Percentiles rank a stretch among this genome's conserved stretches.
phyloP scores from a whole-genome alignment of 2,797 vertebrate species.

The Margarornis squamiger region DNA sequence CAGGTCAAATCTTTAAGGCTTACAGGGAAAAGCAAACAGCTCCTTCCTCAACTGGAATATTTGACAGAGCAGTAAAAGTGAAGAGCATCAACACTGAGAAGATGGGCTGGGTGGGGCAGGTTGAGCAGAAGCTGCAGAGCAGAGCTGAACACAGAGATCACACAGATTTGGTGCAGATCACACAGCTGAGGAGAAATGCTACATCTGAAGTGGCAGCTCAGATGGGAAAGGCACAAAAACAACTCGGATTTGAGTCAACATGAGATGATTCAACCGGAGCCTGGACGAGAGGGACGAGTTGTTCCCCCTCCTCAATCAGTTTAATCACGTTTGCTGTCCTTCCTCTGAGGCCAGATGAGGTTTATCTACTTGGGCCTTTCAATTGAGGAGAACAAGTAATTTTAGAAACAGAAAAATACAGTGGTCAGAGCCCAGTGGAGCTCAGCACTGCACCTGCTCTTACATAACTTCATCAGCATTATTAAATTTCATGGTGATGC shows the following conservation, averaged over 20 bases:
- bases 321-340: not conserved
- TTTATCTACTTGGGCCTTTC: not conserved
- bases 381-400: not conserved
- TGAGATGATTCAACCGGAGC: not conserved
- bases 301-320: not conserved
- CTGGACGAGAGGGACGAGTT: not conserved
- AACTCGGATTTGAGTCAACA: not conserved
- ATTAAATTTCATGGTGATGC: not conserved
- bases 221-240: conserved; percentile 10
- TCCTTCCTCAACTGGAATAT: not conserved
- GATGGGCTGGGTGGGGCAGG: not conserved
- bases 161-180: not conserved
- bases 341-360: not conserved
- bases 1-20: not conserved
- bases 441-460: not conserved
- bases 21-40: not conserved
- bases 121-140: not conserved
- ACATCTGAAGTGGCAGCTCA: conserved; percentile 8
- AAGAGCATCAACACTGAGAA: not conserved
- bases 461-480: not conserved
- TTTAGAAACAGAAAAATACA: not conserved
- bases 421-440: conserved; percentile 2
- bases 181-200: not conserved
- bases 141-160: not conserved
- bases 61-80: not conserved